Evolutionary conservation across 2,888 invertebrate species (phyloP), one percentile per base, ranked within the genome.

Genomic region (Caradrina clavipalpis): DNA sequence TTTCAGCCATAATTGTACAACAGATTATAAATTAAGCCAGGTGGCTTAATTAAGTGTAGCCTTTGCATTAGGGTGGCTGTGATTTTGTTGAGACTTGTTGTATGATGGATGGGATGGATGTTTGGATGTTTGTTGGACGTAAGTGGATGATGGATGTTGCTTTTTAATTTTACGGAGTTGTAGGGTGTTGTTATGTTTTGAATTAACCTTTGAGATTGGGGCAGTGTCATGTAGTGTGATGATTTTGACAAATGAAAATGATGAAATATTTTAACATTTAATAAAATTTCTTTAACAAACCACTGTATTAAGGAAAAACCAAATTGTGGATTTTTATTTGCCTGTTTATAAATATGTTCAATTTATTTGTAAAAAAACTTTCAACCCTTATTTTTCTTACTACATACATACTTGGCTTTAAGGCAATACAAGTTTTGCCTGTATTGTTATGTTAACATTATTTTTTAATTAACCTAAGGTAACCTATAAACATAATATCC

Each of bases 41-140:
- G 81, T 85, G 81, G 78, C 78, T 81, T 85, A 85, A 85, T 85
- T 83, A 85, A 85, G 79, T 83, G 82, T 79, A 75, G 80, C 80
- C 80, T 80, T 71, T 71, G 73, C 45, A 21, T 19, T 76, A 71
- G 76, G 80, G 76, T 57, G 54, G 31, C 50, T 26, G 73, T 73
- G 76, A 64, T 74, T 69, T 77, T 4, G 21, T 47, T 26, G 58
- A 55, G 53, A 56, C 50, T 39, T 13, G 21, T 19, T 22, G 13
- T 45, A 26, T 63, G 62, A 73, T 66, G 64, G 42, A 76, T 76
- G 31, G 39, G 47, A 51, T 67, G 53, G 19, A 19, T 63, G 50
- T 56, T 21, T 58, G 53, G 6, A 39, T 63, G 58, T 26, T 45
- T 19, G 45, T 15, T 39, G 69, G 50, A 31, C 15, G 2, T 39